Evolutionary conservation across 2,113 vertebrate species (phyloP).

Genomic region (Nesoenas mayeri): DNA sequence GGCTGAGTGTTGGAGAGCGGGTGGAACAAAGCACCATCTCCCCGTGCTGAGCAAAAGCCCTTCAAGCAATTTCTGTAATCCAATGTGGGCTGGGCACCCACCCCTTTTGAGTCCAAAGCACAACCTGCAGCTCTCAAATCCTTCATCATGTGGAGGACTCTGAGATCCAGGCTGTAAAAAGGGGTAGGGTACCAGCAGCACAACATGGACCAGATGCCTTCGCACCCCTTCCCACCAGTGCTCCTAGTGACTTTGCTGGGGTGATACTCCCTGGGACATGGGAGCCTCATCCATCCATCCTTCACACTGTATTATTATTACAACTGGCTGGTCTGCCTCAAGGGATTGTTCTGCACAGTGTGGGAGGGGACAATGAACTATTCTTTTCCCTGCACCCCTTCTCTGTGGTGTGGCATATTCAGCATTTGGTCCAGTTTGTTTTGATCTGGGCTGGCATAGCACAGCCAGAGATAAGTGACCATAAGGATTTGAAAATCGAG

Average conservation of each 20-base stretch:
- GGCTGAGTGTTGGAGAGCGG: rapidly evolving
- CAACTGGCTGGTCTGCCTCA: neutral
- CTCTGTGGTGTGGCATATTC: neutral
- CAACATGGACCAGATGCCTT: rapidly evolving
- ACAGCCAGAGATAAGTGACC: neutral
- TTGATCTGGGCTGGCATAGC: neutral
- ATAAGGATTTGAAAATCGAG: neutral
- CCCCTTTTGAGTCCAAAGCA: neutral
- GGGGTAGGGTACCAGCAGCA: neutral
- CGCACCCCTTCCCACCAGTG: rapidly evolving
- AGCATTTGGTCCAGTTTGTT: neutral
- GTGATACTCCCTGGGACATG: rapidly evolving
- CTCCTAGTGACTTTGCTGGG: neutral
- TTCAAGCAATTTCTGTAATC: neutral
- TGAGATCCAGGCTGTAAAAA: neutral
- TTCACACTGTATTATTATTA: rapidly evolving
- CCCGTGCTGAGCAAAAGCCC: neutral
- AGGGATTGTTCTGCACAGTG: rapidly evolving
- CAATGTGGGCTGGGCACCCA: neutral
- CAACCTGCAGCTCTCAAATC: neutral
- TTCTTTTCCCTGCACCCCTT: neutral
- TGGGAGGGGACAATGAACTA: neutral
- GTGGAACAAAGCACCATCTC: neutral
- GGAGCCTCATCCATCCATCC: neutral
- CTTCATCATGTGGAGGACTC: neutral